Evolutionary conservation across 2,888 invertebrate species (phyloP), one percentile per base, ranked within the genome.

Genomic region (Cataglyphis rosenhaueri): DNA sequence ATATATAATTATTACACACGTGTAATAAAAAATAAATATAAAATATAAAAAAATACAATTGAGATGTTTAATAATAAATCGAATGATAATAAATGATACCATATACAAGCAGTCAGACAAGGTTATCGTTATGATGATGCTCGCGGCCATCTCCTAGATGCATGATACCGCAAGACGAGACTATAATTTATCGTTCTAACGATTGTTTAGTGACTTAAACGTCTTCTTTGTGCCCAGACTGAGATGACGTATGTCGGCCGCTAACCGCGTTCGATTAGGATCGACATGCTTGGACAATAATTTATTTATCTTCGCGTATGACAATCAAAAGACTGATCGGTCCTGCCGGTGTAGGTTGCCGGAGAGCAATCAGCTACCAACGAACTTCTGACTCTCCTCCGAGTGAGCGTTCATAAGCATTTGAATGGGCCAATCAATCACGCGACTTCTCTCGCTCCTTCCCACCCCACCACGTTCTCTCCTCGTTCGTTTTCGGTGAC

Each of bases 381-480:
- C 86, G 82, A 90, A 89, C 89, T 90, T 89, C 89, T 88, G 89
- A 90, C 87, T 86, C 86, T 87, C 87, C 84, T 81, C 83, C 85
- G 83, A 64, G 79, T 84, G 88, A 86, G 86, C 88, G 91, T 92
- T 92, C 92, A 94, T 94, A 93, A 93, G 93, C 93, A 94, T 94
- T 93, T 93, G 91, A 94, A 94, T 94, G 92, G 92, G 90, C 92
- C 93, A 92, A 94, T 94, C 94, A 93, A 94, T 94, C 94, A 94
- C 91, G 81, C 85, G 86, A 75, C 32, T 64, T 55, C 74, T 87
- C 85, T 88, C 85, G 52, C 52, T 29, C 59, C 41, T 59, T 25
- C 41, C 41, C 59, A 44, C 64, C 48, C 65, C 57, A 29, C 70
- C 32, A 64, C 78, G 48, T 78, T 83, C 89, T 91, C 89, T 90